Evolutionary conservation across 2,797 vertebrate species (phyloP).

Genomic region (Meda fulgida): DNA sequence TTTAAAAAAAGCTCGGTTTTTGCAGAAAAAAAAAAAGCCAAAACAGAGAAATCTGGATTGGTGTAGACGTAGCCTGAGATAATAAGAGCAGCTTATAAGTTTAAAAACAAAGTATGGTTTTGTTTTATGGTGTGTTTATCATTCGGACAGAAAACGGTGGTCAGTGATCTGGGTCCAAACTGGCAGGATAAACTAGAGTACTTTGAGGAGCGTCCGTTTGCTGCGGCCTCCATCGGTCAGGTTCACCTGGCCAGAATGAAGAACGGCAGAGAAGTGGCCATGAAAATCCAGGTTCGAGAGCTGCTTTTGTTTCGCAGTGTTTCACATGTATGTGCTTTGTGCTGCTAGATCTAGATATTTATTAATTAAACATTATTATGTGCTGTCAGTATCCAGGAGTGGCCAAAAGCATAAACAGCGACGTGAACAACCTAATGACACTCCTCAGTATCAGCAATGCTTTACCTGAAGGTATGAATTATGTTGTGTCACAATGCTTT

Average conservation of each 20-base stretch:
- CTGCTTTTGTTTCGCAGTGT: neutral
- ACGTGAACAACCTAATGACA: constrained; percentile 94
- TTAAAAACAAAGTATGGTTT: neutral
- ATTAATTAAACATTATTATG: neutral
- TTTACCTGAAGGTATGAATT: constrained; percentile 88
- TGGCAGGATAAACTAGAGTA: constrained; percentile 92
- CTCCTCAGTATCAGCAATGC: constrained; percentile 96
- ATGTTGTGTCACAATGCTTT: neutral
- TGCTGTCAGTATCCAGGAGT: constrained; percentile 90
- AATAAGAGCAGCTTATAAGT: no score
- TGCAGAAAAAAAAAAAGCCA: neutral
- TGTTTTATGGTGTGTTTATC: neutral
- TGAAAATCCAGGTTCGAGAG: constrained; percentile 94
- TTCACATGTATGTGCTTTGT: neutral
- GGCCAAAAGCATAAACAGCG: constrained; percentile 96
- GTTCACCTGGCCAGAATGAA: constrained; percentile 95
- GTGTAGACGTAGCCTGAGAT: neutral
- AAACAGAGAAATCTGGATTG: neutral
- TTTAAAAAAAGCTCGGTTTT: neutral
- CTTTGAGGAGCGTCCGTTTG: constrained; percentile 96
- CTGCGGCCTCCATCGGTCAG: constrained; percentile 97
- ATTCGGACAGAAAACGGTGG: constrained; percentile 86
- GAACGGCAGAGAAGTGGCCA: constrained; percentile 93
- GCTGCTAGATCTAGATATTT: neutral
- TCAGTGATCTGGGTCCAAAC: constrained; percentile 87